Evolutionary conservation across 2,113 vertebrate genomes (phyloP).

Genomic region (Anoplopoma fimbria): DNA sequence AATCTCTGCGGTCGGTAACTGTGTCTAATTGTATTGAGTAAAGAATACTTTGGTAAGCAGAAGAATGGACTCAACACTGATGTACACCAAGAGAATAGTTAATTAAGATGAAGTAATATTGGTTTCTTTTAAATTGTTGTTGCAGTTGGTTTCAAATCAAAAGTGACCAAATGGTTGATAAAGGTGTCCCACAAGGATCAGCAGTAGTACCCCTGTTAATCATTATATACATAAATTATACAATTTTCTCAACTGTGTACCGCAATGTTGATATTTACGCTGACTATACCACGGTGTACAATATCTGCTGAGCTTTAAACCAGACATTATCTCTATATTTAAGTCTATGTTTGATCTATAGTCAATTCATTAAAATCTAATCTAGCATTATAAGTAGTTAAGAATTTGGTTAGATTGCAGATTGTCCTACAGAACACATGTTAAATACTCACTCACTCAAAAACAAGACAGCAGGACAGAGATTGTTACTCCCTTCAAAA

Average conservation of each 20-base stretch:
- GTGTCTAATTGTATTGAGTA: conserved; percentile 11
- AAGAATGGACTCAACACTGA: background rate
- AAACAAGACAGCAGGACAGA: background rate
- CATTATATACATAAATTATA: background rate
- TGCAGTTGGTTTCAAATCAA: background rate
- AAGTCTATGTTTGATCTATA: background rate
- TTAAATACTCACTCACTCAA: background rate
- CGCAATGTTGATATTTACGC: background rate
- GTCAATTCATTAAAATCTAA: no score
- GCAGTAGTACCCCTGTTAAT: background rate
- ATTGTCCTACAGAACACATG: background rate
- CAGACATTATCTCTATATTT: background rate
- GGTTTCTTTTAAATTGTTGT: background rate
- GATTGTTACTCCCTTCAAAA: background rate
- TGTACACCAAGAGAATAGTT: no score
- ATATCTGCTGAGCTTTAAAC: background rate
- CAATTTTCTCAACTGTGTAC: background rate
- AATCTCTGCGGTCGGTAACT: background rate
- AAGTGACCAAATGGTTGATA: background rate
- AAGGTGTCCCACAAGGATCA: conserved; percentile 26
- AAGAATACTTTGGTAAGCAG: conserved; percentile 14
- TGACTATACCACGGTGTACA: background rate
- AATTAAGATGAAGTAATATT: background rate
- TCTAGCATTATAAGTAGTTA: background rate
- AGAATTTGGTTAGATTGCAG: background rate